Percentiles rank a stretch among this genome's conserved stretches.
Conservation (phyloP, 2,888 invertebrate species). For the Ganaspis brasiliensis region DNA sequence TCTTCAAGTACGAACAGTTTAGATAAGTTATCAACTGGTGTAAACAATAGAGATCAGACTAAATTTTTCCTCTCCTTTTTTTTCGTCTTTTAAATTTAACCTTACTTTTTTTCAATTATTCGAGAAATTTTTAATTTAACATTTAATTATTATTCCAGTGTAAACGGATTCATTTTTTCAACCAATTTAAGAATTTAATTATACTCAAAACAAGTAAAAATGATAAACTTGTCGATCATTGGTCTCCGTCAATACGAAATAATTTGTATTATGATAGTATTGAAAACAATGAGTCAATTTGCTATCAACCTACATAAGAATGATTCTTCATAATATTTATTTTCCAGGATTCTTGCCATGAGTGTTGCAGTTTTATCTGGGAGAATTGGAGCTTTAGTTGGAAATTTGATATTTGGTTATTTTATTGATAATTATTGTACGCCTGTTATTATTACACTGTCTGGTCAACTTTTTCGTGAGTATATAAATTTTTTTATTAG, state of each 20-base stretch:
- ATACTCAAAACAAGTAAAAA: too few species aligned
- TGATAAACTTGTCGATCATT: background rate
- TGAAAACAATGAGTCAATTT: conserved; percentile 15
- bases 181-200: too few species aligned
- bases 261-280: background rate
- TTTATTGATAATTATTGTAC: conserved; percentile 28
- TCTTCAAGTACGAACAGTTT: background rate
- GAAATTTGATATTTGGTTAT: conserved; percentile 11
- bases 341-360: conserved; percentile 26
- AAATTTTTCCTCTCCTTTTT: conserved; percentile 4
- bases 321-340: conserved; percentile 27
- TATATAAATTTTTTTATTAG: too few species aligned
- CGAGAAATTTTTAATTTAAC: too few species aligned
- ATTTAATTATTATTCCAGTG: too few species aligned
- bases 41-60: background rate
- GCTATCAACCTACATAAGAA: background rate
- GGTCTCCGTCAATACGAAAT: too few species aligned
- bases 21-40: background rate
- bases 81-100: background rate
- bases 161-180: too few species aligned
- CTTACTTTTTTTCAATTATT: too few species aligned
- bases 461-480: conserved; percentile 1
- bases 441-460: conserved; percentile 3
- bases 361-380: background rate
- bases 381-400: conserved; percentile 22